phyloP scores from a whole-genome alignment of 2,113 vertebrate genomes.

The Amphiprion percula region DNA sequence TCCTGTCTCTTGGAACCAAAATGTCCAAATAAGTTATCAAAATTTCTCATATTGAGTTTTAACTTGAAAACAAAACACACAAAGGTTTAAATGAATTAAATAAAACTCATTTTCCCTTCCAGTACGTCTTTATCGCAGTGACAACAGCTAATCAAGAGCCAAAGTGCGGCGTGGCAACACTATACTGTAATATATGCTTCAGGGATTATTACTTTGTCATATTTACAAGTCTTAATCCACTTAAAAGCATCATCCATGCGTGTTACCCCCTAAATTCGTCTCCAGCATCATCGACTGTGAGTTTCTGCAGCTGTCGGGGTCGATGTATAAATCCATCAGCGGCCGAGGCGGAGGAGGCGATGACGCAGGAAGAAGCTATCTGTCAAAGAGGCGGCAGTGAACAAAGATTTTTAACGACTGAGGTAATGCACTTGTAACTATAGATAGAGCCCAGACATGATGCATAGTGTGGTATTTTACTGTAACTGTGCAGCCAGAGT shows the following conservation, averaged over 20 bases:
- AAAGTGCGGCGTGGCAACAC: background rate
- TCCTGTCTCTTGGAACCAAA: too few relatives aligned
- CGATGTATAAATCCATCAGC: conserved; percentile 37
- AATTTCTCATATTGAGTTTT: too few relatives aligned
- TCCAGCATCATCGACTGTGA: conserved; percentile 31
- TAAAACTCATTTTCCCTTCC: background rate
- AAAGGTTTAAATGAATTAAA: background rate
- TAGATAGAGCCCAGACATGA: background rate
- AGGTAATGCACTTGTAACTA: conserved; percentile 26
- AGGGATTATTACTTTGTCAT: conserved; percentile 21
- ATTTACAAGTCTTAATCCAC: conserved; percentile 19
- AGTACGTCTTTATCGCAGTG: background rate
- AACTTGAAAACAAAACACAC: too few relatives aligned
- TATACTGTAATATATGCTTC: background rate
- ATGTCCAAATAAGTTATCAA: too few relatives aligned
- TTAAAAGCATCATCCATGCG: conserved; percentile 11
- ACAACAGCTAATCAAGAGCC: background rate
- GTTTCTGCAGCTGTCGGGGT: conserved; percentile 53
- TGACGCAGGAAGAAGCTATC: conserved; percentile 50
- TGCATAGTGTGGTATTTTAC: background rate
- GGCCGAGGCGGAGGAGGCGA: conserved; percentile 23
- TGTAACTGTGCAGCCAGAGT: background rate
- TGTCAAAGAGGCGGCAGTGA: conserved; percentile 19
- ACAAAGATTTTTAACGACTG: conserved; percentile 3
- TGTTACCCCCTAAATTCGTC: conserved; percentile 22